These are phyloP conservation scores for Oscheius myriophilus DNA, from an alignment of 2,888 invertebrate species.

Conservation along the genomic window DNA sequence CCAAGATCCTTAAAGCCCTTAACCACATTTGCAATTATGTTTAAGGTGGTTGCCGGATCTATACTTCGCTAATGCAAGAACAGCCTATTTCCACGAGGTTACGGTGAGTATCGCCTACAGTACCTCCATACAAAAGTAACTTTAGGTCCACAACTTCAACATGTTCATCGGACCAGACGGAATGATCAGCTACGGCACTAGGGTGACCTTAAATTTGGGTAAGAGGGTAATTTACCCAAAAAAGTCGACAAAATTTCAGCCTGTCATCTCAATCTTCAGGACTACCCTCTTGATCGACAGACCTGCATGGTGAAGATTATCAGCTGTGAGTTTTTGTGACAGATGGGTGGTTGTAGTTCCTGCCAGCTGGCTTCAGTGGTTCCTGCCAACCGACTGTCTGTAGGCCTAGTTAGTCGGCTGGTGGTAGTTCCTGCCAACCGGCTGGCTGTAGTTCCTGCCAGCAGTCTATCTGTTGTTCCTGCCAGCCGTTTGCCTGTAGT, in stretches of 20 bases:
- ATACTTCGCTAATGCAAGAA: constrained; percentile 63
- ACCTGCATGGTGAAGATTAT: constrained; percentile 99
- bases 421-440: too few relatives aligned
- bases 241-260: constrained; percentile 75
- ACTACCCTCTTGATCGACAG: constrained; percentile 96
- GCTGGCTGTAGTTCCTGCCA: too few relatives aligned
- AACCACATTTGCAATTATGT: too few relatives aligned
- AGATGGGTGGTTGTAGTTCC: too few relatives aligned
- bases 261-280: constrained; percentile 99
- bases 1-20: too few relatives aligned
- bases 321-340: constrained; percentile 82
- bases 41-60: constrained; percentile 60
- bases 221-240: too few relatives aligned
- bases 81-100: constrained; percentile 62
- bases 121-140: neutral
- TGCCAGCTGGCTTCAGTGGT: too few relatives aligned
- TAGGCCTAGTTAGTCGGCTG: too few relatives aligned
- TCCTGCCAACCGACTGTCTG: too few relatives aligned
- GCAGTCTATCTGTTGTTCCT: too few relatives aligned
- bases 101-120: constrained; percentile 3
- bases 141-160: constrained; percentile 61
- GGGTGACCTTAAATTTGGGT: constrained; percentile 50
- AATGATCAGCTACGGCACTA: constrained; percentile 58
- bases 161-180: constrained; percentile 61
- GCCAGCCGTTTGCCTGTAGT: too few relatives aligned